A percentile compares a stretch with the other conserved stretches of the same genome.
phyloP scores from a whole-genome alignment of 2,113 vertebrate genomes.

The Nanorana parkeri region DNA sequence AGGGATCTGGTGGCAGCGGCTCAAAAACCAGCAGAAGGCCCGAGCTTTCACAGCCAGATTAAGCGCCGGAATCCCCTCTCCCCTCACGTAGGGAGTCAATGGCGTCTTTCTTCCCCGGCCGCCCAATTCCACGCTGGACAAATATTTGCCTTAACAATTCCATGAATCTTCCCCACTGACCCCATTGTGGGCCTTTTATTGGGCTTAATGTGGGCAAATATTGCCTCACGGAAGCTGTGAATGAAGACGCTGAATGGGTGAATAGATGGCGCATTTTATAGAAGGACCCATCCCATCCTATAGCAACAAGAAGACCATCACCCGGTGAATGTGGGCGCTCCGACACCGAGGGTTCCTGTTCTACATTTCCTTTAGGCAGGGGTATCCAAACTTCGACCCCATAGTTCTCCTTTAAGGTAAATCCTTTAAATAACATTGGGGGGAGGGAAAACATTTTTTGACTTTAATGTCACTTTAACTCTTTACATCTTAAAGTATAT shows the following conservation, averaged over 20 bases:
- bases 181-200: constrained; percentile 43
- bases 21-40: not conserved
- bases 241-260: constrained; percentile 23
- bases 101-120: not conserved
- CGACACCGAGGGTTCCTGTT: no score
- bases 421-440: no score
- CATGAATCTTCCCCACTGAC: not conserved
- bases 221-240: constrained; percentile 15
- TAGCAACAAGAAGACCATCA: constrained; percentile 21
- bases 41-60: not conserved
- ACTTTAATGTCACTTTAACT: no score
- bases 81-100: not conserved
- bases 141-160: constrained; percentile 44
- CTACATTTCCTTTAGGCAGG: no score
- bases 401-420: no score
- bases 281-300: not conserved
- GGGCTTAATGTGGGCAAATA: constrained; percentile 50
- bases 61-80: not conserved
- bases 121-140: constrained; percentile 25
- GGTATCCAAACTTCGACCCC: no score
- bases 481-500: no score
- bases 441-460: no score
- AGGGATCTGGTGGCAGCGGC: not conserved
- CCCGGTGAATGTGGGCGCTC: no score
- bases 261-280: constrained; percentile 20